These are phyloP conservation scores for Petrosia ficiformis DNA, from an alignment of 37 sponge, comb jelly and placozoan genomes.

Conservation along the genomic window DNA sequence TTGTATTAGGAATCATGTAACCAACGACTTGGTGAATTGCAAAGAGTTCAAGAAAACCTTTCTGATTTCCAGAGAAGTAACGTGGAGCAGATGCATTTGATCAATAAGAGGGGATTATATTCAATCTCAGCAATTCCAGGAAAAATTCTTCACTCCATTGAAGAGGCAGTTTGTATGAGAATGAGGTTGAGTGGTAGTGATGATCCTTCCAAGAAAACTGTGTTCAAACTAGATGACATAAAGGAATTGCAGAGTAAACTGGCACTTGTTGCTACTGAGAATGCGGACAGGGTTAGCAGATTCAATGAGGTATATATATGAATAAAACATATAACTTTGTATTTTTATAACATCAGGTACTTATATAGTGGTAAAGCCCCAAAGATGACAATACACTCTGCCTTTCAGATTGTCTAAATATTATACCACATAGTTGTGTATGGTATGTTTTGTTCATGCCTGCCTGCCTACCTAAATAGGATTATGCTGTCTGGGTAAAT, in stretches of 20 bases:
- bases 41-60: background rate
- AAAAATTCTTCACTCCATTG: background rate
- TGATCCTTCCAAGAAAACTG: background rate
- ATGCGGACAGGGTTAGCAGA: conserved; percentile 1
- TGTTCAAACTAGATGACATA: background rate
- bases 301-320: conserved; percentile 2
- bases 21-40: background rate
- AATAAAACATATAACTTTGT: background rate
- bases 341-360: background rate
- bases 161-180: background rate
- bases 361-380: no score
- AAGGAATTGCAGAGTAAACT: conserved; percentile 9
- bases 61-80: background rate
- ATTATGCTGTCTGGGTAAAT: no score
- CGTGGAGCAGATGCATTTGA: background rate
- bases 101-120: background rate
- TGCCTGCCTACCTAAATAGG: no score
- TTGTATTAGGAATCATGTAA: background rate
- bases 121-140: background rate
- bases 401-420: no score
- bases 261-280: background rate
- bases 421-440: background rate
- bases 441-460: background rate
- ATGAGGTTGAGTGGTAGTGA: background rate
- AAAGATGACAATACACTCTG: no score